phyloP scores from a whole-genome alignment of 53 echinoderm and acorn worm species.

The Stichopus horrens region DNA sequence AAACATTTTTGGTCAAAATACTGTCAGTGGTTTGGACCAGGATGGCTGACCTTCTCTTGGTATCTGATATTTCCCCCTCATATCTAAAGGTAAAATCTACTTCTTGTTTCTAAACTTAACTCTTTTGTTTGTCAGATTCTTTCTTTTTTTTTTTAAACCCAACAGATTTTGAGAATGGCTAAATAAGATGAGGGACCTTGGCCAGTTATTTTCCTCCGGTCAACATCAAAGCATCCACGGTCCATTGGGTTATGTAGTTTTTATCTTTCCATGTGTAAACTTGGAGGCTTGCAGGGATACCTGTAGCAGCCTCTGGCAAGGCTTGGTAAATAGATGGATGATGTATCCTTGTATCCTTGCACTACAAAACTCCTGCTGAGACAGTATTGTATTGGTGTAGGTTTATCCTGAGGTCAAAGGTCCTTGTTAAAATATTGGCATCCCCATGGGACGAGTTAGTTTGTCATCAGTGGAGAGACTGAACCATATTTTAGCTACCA shows the following conservation, averaged over 20 bases:
- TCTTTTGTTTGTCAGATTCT: no score
- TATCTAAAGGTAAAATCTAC: no score
- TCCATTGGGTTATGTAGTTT: conserved; percentile 12
- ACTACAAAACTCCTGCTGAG: conserved; percentile 20
- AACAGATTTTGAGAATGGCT: conserved; percentile 7
- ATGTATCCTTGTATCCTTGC: not conserved
- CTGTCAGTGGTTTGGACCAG: conserved; percentile 11
- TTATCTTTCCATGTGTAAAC: conserved; percentile 10
- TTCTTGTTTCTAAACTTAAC: no score
- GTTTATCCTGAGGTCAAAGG: conserved; percentile 13
- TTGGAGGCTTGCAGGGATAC: not conserved
- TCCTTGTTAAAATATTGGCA: conserved; percentile 36
- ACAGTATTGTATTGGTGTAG: conserved; percentile 18
- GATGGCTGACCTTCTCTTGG: not conserved
- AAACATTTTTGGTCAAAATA: not conserved
- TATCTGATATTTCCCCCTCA: not conserved
- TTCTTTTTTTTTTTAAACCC: not conserved
- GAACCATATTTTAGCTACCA: conserved; percentile 15
- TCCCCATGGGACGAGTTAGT: conserved; percentile 35
- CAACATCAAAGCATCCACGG: conserved; percentile 29
- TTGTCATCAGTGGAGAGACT: conserved; percentile 16
- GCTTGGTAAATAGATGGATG: not conserved
- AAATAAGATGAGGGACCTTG: not conserved
- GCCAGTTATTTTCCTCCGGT: conserved; percentile 13
- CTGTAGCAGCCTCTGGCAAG: conserved; percentile 1